phyloP scores from a whole-genome alignment of 2,888 invertebrate species.

The Dasysyrphus tricinctus region DNA sequence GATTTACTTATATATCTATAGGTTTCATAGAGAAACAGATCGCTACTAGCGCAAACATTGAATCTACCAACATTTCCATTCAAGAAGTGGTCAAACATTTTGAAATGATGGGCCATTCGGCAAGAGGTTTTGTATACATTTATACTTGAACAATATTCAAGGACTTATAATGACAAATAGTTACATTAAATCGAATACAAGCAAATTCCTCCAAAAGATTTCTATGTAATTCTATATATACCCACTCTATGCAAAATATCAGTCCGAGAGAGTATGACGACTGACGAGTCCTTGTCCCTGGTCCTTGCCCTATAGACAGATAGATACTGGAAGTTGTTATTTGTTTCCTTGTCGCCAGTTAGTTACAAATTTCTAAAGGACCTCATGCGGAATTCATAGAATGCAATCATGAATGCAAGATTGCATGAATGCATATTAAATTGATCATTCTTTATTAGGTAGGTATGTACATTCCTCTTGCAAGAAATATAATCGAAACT shows the following conservation, averaged over 20 bases:
- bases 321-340: neutral
- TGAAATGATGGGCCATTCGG: conserved; percentile 38
- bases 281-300: neutral
- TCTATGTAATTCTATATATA: neutral
- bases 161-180: conserved; percentile 66
- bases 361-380: conserved; percentile 1
- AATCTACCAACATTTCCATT: conserved; percentile 17
- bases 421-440: conserved; percentile 50
- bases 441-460: neutral
- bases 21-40: conserved; percentile 11
- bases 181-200: conserved; percentile 53
- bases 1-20: neutral
- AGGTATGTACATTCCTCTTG: neutral
- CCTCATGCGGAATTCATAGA: conserved; percentile 20
- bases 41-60: conserved; percentile 29
- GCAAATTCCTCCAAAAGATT: conserved; percentile 7
- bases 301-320: neutral
- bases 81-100: conserved; percentile 65
- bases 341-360: conserved; percentile 9
- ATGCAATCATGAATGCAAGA: conserved; percentile 41
- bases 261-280: neutral
- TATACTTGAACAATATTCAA: conserved; percentile 58
- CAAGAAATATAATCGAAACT: neutral
- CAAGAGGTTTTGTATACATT: conserved; percentile 39
- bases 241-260: neutral